Conservation (phyloP, 2,888 invertebrate species). For the Mycalesis mineus region DNA sequence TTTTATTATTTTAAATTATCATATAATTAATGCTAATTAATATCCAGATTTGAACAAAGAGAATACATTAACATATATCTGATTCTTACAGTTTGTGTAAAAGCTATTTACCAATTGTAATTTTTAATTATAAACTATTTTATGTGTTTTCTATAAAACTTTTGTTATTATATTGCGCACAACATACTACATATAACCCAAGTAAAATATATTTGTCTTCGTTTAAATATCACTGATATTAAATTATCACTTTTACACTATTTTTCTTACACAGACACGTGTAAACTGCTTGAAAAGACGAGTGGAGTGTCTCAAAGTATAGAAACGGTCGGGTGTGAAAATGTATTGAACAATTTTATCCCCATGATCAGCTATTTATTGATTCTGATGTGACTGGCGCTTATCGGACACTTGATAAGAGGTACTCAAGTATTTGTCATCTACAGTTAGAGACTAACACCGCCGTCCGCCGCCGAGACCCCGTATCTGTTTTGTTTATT, state of each 20-base stretch:
- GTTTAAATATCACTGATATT: too few species aligned
- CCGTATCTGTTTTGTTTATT: neutral
- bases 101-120: neutral
- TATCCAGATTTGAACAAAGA: too few species aligned
- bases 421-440: constrained; percentile 51
- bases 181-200: neutral
- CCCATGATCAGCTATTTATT: constrained; percentile 52
- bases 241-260: neutral
- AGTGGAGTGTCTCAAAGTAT: neutral
- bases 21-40: too few species aligned
- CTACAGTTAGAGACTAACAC: constrained; percentile 38
- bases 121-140: neutral
- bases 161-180: neutral
- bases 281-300: neutral
- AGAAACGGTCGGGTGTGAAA: constrained; percentile 11
- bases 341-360: constrained; percentile 21
- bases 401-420: constrained; percentile 68
- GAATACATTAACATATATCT: too few species aligned
- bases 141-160: neutral
- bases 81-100: too few species aligned
- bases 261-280: neutral
- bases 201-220: too few species aligned
- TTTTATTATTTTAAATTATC: too few species aligned
- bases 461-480: neutral
- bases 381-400: constrained; percentile 49